These are phyloP conservation scores for Drosophila seclusa DNA, from an alignment of 2,888 invertebrate genomes.

Conservation along the genomic window DNA sequence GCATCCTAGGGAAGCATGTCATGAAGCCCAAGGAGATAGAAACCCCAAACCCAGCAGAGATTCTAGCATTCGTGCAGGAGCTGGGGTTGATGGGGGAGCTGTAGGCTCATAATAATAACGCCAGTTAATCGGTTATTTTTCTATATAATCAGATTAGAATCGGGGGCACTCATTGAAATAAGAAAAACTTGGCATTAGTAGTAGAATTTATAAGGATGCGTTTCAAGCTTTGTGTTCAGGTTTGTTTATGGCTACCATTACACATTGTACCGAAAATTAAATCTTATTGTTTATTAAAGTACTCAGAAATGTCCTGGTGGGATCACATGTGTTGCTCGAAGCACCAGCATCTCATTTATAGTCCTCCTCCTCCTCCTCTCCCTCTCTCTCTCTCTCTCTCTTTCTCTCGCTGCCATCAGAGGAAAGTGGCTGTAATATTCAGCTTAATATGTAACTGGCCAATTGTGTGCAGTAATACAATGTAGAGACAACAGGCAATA, in stretches of 20 bases:
- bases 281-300: constrained; percentile 65
- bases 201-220: not conserved
- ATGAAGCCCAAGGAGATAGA: too few species aligned
- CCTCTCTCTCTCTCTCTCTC: not conserved
- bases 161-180: not conserved
- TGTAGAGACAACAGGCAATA: constrained; percentile 55
- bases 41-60: too few species aligned
- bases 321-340: constrained; percentile 34
- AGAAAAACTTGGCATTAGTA: not conserved
- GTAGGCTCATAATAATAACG: too few species aligned
- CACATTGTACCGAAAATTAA: constrained; percentile 51
- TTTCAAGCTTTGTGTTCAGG: not conserved
- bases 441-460: constrained; percentile 68
- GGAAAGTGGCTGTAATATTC: constrained; percentile 27
- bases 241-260: constrained; percentile 28
- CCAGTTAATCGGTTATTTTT: not conserved
- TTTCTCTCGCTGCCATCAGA: not conserved
- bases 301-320: constrained; percentile 31
- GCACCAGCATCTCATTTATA: not conserved
- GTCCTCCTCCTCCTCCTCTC: not conserved
- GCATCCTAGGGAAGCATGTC: too few species aligned
- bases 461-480: constrained; percentile 71
- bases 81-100: too few species aligned
- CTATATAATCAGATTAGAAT: not conserved
- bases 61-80: too few species aligned